phyloP scores from a whole-genome alignment of 2,797 vertebrate genomes.

The Sandelia bainsii region DNA sequence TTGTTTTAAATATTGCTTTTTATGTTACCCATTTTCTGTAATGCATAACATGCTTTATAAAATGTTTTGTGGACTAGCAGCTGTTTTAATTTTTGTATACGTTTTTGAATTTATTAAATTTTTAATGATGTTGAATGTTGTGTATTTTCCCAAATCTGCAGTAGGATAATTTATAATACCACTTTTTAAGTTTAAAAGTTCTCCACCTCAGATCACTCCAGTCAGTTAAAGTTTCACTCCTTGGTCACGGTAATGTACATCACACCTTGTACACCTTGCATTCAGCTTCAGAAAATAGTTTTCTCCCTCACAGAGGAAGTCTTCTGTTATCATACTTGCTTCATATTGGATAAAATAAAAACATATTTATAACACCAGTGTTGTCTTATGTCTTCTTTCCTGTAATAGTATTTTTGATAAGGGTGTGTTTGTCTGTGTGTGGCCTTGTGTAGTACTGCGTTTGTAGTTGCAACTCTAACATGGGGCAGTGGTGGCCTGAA shows the following conservation, averaged over 20 bases:
- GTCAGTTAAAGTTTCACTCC: constrained; percentile 37
- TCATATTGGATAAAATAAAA: constrained; percentile 73
- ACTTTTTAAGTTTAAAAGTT: constrained; percentile 42
- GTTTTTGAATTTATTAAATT: constrained; percentile 64
- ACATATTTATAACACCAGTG: constrained; percentile 65
- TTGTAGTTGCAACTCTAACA: neutral
- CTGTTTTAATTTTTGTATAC: constrained; percentile 67
- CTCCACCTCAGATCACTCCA: constrained; percentile 42
- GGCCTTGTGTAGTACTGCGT: neutral
- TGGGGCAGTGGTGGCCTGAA: too few relatives aligned
- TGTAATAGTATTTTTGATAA: neutral
- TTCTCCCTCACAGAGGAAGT: constrained; percentile 43
- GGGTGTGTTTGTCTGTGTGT: neutral
- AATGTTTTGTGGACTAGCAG: constrained; percentile 63
- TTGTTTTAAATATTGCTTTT: constrained; percentile 74
- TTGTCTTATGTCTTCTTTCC: neutral
- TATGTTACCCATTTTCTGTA: constrained; percentile 67
- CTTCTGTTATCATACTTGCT: constrained; percentile 57
- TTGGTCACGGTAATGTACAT: constrained; percentile 35
- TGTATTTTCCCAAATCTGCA: constrained; percentile 67
- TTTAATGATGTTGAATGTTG: constrained; percentile 74
- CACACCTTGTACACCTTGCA: constrained; percentile 21
- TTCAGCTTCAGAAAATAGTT: constrained; percentile 40
- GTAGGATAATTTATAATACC: constrained; percentile 55
- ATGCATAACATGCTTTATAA: constrained; percentile 56